Conservation (phyloP, 2,797 vertebrate species). For the Lepus oiostolus region DNA sequence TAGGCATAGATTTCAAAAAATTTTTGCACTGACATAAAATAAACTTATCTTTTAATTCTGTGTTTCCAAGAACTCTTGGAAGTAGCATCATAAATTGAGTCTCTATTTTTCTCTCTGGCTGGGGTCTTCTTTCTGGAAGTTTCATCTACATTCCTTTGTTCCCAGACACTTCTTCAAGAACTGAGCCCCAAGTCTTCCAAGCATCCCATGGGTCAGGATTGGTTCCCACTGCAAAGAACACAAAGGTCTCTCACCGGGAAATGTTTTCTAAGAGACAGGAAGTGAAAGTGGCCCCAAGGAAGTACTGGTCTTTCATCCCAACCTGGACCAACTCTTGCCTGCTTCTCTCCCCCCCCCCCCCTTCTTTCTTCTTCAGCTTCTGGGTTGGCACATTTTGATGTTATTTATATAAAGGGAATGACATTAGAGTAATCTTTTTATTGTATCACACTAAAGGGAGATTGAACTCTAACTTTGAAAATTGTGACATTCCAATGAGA, state of each 20-base stretch:
- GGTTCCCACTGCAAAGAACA: background rate
- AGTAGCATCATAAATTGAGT: background rate
- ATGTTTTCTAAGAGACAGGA: background rate
- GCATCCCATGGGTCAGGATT: background rate
- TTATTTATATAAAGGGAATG: slow-evolving; percentile 73
- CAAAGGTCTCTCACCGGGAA: background rate
- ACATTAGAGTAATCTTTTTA: slow-evolving; percentile 62
- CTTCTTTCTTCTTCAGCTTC: slow-evolving; percentile 58
- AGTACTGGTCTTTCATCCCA: background rate
- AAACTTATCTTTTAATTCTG: too few relatives aligned
- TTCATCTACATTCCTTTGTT: background rate
- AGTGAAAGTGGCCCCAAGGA: background rate
- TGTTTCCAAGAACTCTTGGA: too few relatives aligned
- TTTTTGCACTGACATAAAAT: too few relatives aligned
- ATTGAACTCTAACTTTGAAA: slow-evolving; percentile 73
- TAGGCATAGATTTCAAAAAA: too few relatives aligned
- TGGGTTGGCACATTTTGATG: slow-evolving; percentile 45
- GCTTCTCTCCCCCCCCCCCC: background rate
- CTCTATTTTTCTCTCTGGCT: background rate
- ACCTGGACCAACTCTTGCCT: background rate
- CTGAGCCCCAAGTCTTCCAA: background rate
- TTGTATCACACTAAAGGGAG: slow-evolving; percentile 58
- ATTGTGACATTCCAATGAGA: slow-evolving; percentile 66
- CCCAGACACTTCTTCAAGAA: background rate
- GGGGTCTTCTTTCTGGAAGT: background rate